Evolutionary conservation across 2,888 invertebrate species (phyloP).

Genomic region (Drosophila recens): DNA sequence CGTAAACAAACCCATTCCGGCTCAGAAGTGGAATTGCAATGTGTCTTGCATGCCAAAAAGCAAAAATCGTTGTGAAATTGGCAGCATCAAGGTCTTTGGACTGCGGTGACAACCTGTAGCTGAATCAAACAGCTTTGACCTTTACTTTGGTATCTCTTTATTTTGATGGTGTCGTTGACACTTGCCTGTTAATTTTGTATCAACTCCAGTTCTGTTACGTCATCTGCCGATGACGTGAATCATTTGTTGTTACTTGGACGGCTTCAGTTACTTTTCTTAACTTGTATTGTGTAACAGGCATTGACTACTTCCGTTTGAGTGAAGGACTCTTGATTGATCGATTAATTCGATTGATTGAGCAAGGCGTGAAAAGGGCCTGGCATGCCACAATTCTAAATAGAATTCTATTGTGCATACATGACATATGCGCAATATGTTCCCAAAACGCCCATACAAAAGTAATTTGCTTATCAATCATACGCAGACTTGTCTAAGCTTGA

Average conservation of each 20-base stretch:
- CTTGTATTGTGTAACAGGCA: conserved; percentile 17
- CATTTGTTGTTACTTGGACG: conserved; percentile 44
- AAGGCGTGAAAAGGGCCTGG: conserved; percentile 54
- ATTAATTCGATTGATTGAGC: conserved; percentile 43
- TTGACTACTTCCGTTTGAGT: conserved; percentile 59
- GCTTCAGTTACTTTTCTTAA: conserved; percentile 25
- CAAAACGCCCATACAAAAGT: conserved; percentile 40
- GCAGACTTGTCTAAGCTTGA: conserved; percentile 48
- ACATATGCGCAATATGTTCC: conserved; percentile 55
- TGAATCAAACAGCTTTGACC: conserved; percentile 55
- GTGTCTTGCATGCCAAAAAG: conserved; percentile 71
- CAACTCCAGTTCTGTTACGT: conserved; percentile 62
- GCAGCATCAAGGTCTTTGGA: conserved; percentile 58
- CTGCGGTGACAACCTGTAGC: conserved; percentile 42
- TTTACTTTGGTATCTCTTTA: conserved; percentile 62
- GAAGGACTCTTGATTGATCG: conserved; percentile 65
- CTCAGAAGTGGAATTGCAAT: conserved; percentile 54
- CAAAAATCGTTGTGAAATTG: conserved; percentile 67
- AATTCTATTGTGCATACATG: conserved; percentile 37
- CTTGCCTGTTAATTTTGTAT: conserved; percentile 37
- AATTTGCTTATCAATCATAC: conserved; percentile 80
- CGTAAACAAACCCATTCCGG: conserved; percentile 37
- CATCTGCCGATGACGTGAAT: conserved; percentile 62
- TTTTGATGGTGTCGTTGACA: conserved; percentile 70
- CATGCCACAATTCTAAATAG: conserved; percentile 27